These are phyloP conservation scores for Holotrichia oblita DNA, from an alignment of 1,140 invertebrate genomes.

Conservation along the genomic window DNA sequence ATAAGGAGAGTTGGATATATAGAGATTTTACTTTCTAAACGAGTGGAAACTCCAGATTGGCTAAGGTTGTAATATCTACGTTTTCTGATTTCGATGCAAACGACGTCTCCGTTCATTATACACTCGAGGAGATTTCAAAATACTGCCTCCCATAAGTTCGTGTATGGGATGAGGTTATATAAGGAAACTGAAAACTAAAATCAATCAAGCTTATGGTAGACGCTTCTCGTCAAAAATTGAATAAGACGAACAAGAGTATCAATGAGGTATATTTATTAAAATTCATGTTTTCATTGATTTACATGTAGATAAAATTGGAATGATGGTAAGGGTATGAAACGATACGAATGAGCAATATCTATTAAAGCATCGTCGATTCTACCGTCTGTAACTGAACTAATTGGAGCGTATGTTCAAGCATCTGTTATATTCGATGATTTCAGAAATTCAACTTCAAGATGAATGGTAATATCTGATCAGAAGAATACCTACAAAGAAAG, in stretches of 20 bases:
- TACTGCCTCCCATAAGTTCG: background rate
- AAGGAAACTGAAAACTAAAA: background rate
- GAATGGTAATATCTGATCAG: no score
- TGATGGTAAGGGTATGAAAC: no score
- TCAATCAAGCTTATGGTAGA: background rate
- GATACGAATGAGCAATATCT: background rate
- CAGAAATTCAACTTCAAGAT: no score
- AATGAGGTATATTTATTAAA: background rate
- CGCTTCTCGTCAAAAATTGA: background rate
- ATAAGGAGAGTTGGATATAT: background rate
- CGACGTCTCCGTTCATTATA: constrained; percentile 11
- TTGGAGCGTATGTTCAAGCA: no score
- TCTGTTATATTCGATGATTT: no score
- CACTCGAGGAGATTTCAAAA: constrained; percentile 6
- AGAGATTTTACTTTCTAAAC: constrained; percentile 4
- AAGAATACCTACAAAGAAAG: no score
- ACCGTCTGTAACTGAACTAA: no score
- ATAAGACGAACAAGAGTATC: no score
- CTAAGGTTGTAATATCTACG: constrained; percentile 8
- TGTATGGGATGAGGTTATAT: background rate
- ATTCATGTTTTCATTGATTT: background rate
- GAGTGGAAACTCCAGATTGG: background rate
- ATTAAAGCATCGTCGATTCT: background rate
- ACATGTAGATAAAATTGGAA: background rate
- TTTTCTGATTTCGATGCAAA: background rate